Base-by-base conservation (phyloP, 2,113 vertebrate genomes). In the Rissa tridactyla region DNA sequence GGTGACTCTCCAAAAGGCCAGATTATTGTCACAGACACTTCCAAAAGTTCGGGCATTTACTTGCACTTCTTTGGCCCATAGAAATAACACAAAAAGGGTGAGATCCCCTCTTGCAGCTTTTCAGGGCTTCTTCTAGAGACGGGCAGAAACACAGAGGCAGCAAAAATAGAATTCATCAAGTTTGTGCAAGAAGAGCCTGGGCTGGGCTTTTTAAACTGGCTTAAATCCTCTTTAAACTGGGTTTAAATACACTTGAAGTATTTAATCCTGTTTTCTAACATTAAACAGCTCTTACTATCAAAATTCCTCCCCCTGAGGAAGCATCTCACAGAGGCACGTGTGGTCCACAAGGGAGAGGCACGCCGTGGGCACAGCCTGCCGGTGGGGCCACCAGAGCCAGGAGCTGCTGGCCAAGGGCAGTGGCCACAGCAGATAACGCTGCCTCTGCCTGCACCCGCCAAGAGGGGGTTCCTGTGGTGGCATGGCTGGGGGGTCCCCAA, bases 381-480 rank as follows among this genome's bases (percentile, higher is more conserved):
- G 0, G 5, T 0, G 1, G 11, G 30, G 49, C n/a, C 6, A 3
- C 46, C 1, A 0, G 40, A 40, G 52, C 68, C 0, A 0, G 27
- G 13, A 85, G 52, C 17, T 58, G 78, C 47, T 12, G 10, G 29
- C 2, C 1, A 55, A 86, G 62, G 40, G 11, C 54, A 72, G 73
- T 2, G 12, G 51, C 2, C 0, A 4, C 32, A 27, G 73, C 1
- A 4, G 51, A 26, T 36, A 49, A 20, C 1, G 5, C n/a, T 8
- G 19, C 27, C 60, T 57, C 60, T 72, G 52, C 62, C 61, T 42
- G 27, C 8, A 7, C 60, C 77, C 2, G 2, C 34, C 46, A 6
- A 42, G 57, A 27, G 9, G 6, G 25, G 26, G 2, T 32, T 79
- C 16, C 47, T 46, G 19, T 3, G 51, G 23, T 16, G 34, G 22